Evolutionary conservation across 2,797 vertebrate species (phyloP).

Genomic region (Champsocephalus esox): DNA sequence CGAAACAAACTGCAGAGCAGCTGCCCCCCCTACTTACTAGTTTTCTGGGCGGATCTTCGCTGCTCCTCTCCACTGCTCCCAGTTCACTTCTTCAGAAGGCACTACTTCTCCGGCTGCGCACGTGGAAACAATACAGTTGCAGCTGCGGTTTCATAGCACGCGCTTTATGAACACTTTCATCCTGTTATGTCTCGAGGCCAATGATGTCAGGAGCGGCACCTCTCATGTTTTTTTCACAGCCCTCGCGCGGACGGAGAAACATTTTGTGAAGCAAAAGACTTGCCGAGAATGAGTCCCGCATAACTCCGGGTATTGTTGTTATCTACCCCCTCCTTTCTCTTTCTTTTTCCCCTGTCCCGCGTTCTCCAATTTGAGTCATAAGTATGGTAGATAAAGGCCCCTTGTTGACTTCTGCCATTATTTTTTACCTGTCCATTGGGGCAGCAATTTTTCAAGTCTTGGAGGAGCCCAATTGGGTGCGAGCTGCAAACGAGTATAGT

Average conservation of each 20-base stretch:
- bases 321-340: conserved; percentile 32
- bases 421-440: conserved; percentile 98
- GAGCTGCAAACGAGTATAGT: conserved; percentile 84
- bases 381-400: conserved; percentile 98
- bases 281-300: conserved; percentile 64
- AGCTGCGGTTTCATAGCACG: not conserved
- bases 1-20: not conserved
- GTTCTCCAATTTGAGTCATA: conserved; percentile 51
- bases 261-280: conserved; percentile 7
- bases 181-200: conserved; percentile 33
- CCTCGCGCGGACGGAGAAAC: conserved; percentile 39
- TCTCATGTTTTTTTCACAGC: conserved; percentile 19
- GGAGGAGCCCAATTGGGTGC: conserved; percentile 94
- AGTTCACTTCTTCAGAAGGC: conserved; percentile 3
- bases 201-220: conserved; percentile 41
- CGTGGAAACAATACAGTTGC: conserved; percentile 56
- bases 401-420: conserved; percentile 95
- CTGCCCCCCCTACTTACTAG: not conserved
- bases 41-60: conserved; percentile 63
- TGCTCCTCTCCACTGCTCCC: conserved; percentile 10
- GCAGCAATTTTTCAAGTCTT: conserved; percentile 99
- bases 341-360: conserved; percentile 34
- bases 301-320: conserved; percentile 41
- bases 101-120: conserved; percentile 46
- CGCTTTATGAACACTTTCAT: conserved; percentile 13